Conservation (phyloP, 2,888 invertebrate species). For the Drosophila paranaensis region DNA sequence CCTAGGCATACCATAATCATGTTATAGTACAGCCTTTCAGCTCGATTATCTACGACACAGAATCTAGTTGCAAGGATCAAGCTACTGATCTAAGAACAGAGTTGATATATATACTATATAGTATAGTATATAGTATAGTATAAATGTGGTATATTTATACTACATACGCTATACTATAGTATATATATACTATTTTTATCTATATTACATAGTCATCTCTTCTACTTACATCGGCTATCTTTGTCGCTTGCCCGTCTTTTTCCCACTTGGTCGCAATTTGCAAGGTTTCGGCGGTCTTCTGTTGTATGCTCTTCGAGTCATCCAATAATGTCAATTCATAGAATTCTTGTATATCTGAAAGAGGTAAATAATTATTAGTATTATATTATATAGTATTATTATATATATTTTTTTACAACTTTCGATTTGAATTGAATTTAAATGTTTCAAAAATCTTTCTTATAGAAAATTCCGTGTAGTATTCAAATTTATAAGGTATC, state of each 20-base stretch:
- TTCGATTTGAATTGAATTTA: too few species aligned
- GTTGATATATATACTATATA: conserved; percentile 1
- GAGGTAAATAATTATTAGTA: conserved; percentile 81
- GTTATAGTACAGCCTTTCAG: not conserved
- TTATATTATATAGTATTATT: not conserved
- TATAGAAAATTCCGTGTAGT: not conserved
- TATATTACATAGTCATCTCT: not conserved
- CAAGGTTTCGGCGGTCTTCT: conserved; percentile 97
- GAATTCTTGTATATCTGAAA: conserved; percentile 99
- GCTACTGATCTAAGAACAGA: conserved; percentile 3
- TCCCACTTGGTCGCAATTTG: conserved; percentile 98
- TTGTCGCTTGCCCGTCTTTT: conserved; percentile 85
- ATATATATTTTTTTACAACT: not conserved
- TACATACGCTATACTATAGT: not conserved
- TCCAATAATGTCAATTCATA: conserved; percentile 98
- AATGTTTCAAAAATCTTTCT: not conserved
- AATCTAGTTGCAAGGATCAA: not conserved
- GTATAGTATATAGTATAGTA: not conserved
- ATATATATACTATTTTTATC: not conserved
- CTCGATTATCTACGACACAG: conserved; percentile 8
- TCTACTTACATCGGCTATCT: conserved; percentile 84
- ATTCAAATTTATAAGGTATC: too few species aligned
- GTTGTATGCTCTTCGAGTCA: conserved; percentile 96
- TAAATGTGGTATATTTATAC: not conserved
- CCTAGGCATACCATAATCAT: not conserved